These are phyloP conservation scores for Muscicapa striata DNA, from an alignment of 2,797 vertebrate species.

Conservation along the genomic window DNA sequence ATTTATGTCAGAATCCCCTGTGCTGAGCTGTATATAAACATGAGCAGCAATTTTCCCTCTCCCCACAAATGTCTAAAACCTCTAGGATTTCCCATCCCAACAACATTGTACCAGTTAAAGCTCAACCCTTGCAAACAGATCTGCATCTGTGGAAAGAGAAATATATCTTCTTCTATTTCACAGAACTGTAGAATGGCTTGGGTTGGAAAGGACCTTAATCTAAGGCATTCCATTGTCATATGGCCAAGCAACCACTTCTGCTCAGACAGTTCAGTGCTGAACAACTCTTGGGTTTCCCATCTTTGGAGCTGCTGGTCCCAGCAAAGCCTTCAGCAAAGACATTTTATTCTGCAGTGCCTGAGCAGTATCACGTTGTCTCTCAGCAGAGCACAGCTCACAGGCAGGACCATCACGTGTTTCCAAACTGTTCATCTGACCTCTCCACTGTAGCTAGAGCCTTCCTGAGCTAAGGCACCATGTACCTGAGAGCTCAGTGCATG, in stretches of 20 bases:
- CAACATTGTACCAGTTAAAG: background rate
- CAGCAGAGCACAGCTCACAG: background rate
- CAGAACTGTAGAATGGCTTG: background rate
- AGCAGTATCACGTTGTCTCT: background rate
- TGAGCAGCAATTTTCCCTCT: background rate
- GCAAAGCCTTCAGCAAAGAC: background rate
- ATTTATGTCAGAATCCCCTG: background rate
- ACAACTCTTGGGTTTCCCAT: background rate
- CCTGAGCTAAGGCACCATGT: background rate
- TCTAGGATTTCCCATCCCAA: background rate
- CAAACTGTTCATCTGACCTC: background rate
- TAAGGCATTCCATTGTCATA: background rate
- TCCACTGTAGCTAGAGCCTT: background rate
- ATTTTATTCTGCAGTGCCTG: background rate
- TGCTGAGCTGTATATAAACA: background rate
- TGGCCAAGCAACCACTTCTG: background rate
- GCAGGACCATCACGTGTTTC: background rate
- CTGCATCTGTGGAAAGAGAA: background rate
- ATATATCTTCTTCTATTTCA: background rate
- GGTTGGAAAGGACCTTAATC: background rate
- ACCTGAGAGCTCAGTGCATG: background rate
- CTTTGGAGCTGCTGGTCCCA: background rate
- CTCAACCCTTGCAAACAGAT: background rate
- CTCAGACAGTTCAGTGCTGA: background rate
- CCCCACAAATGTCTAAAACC: background rate